Percentiles rank a stretch among this genome's conserved stretches.
These are phyloP conservation scores for Lithobates pipiens DNA, from an alignment of 2,797 vertebrate species.

Conservation along the genomic window DNA sequence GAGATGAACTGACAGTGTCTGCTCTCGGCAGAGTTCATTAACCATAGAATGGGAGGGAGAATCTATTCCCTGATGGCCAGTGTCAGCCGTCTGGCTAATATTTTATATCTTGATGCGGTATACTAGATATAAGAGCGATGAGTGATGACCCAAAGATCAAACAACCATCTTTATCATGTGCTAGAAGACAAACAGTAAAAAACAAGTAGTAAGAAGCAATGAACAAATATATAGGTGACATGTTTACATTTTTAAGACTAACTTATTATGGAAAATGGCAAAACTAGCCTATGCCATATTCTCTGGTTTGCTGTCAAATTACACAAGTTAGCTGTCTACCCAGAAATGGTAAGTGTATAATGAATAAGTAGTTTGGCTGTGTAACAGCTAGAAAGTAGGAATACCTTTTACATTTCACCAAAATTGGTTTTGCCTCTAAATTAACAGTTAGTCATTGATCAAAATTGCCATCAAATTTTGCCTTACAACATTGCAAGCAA, in stretches of 20 bases:
- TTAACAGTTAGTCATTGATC: too few species aligned
- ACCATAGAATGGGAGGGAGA: not conserved
- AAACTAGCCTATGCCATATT: too few species aligned
- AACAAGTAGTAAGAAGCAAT: not conserved
- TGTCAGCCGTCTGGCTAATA: not conserved
- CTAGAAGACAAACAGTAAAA: not conserved
- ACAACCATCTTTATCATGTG: not conserved
- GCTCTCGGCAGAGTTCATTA: not conserved
- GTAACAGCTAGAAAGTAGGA: too few species aligned
- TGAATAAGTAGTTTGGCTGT: too few species aligned
- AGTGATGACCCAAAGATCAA: not conserved
- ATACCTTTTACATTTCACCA: too few species aligned
- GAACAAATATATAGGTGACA: not conserved
- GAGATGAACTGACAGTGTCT: not conserved
- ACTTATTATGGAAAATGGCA: not conserved
- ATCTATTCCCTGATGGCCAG: not conserved
- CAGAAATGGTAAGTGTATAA: too few species aligned
- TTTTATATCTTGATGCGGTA: not conserved
- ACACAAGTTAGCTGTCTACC: too few species aligned
- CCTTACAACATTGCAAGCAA: too few species aligned
- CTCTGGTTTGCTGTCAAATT: not conserved
- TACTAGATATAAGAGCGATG: not conserved
- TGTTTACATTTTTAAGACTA: not conserved
- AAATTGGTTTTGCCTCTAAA: too few species aligned
- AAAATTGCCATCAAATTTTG: too few species aligned